Base-by-base conservation (phyloP, 2,888 invertebrate species). In the Iphiclides podalirius region DNA sequence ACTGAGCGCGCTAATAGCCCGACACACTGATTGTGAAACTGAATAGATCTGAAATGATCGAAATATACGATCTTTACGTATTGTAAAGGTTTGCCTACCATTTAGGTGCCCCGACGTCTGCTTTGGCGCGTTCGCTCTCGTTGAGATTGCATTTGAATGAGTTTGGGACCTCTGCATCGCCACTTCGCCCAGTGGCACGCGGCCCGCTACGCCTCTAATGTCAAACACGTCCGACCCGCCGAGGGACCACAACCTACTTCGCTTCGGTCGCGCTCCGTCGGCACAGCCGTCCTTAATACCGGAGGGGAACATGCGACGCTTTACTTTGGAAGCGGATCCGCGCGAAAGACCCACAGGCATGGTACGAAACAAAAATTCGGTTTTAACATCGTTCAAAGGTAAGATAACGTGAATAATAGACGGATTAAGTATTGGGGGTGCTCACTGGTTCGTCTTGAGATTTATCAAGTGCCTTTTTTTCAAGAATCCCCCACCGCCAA, bases 131-230 rank as follows among this genome's bases (percentile, higher is more conserved):
- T n/a, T n/a, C n/a, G n/a, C n/a, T n/a, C n/a, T n/a, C n/a, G n/a
- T n/a, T n/a, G n/a, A n/a, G n/a, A n/a, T n/a, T n/a, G 9, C 6
- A 15, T 8, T 20, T 39, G 9, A 47, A 16, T 28, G 17, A 15
- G 40, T 39, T 41, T 47, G 11, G 16, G 34, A 39, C 40, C 47
- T 28, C 26, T 41, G 34, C 9, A 11, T 39, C 23, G 39, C 23
- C 26, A 38, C 23, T 47, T 40, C 26, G 40, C 26, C 40, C 40
- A n/a, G 40, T 34, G 47, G 40, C 40, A 47, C 16, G 34, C 26
- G 12, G 14, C 23, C 17, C 40, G 33, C 12, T 39, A 17, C 23
- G 28, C 15, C 11, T 41, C 17, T 47, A 47, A 47, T 35, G 40
- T 47, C 28, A 28, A 28, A 41, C 40, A 28, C 47, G 35, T 41